These are phyloP conservation scores for Platysteira castanea DNA, from an alignment of 2,113 vertebrate species.

Conservation along the genomic window DNA sequence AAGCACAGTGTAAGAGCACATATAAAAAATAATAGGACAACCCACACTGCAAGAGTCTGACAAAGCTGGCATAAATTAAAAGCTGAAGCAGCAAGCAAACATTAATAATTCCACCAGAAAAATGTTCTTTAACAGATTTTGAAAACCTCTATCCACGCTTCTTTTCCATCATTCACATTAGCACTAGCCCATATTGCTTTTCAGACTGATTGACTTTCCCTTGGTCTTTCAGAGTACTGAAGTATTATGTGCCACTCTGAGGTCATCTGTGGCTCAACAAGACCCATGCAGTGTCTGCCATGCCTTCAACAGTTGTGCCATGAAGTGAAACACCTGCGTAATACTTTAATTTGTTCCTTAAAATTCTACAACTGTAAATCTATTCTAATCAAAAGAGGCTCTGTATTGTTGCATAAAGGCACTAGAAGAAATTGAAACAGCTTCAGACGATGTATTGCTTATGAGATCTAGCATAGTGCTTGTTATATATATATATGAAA, in stretches of 20 bases:
- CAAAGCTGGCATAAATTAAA: slow-evolving; percentile 18
- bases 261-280: neutral
- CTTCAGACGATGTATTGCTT: neutral
- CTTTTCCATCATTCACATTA: neutral
- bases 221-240: neutral
- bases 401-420: neutral
- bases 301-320: neutral
- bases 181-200: neutral
- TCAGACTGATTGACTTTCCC: neutral
- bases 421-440: neutral
- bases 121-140: neutral
- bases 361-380: neutral
- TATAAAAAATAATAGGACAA: neutral
- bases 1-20: neutral
- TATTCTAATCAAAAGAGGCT: neutral
- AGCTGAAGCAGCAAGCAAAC: neutral
- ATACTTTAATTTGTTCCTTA: neutral
- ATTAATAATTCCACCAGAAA: neutral
- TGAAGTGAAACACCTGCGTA: neutral
- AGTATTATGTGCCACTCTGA: neutral
- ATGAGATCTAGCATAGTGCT: neutral
- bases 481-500: neutral
- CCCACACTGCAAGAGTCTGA: neutral
- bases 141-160: neutral
- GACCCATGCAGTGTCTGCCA: rapidly evolving